Evolutionary conservation across 2,888 invertebrate genomes (phyloP), one percentile per base, ranked within the genome.

Genomic region (Dicranocentrus wangi): DNA sequence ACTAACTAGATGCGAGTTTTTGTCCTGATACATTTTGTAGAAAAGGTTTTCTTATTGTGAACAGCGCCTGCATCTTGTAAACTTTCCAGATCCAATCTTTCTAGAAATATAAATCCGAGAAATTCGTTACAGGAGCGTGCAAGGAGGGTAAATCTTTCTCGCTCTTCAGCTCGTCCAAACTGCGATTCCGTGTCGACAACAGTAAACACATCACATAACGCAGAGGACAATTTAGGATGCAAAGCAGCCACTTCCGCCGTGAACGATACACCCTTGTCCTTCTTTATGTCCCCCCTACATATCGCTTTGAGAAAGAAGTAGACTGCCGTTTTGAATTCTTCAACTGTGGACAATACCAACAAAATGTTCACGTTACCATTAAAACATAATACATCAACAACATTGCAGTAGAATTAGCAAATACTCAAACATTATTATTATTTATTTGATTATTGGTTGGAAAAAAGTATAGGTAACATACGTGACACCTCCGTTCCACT

Each of bases 1-100:
- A 94, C 97, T 93, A 92, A 98, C 97, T 97, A 99, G 88, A 99
- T 90, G 90, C 97, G 97, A 65, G 99, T 99, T 91, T 98, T 99
- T 80, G 97, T 94, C 92, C 97, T 97, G 87, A 99, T 98, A 89
- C 97, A 98, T 89, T 96, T 97, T 60, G 95, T 95, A 89, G 95
- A 95, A 90, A 96, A 96, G 86, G 86, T 83, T 80, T 93, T 94
- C 88, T 94, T 94, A 88, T 96, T 96, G 87, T 94, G 94, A 66
- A 98, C 91, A 84, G 96, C 94, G 25, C 96, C 95, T 82, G 95
- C 94, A 91, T 96, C 96, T 89, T 96, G 96, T 42, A 98, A 90
- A 0, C 96, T 96, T 87, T 98, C 98, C 87, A 96, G 94, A 90
- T 98, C 98, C 87, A 98, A 89, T 83, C 98, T 91, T 89, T 98